These are phyloP conservation scores for Astyanax mexicanus DNA, from an alignment of 2,797 vertebrate species.

Conservation along the genomic window DNA sequence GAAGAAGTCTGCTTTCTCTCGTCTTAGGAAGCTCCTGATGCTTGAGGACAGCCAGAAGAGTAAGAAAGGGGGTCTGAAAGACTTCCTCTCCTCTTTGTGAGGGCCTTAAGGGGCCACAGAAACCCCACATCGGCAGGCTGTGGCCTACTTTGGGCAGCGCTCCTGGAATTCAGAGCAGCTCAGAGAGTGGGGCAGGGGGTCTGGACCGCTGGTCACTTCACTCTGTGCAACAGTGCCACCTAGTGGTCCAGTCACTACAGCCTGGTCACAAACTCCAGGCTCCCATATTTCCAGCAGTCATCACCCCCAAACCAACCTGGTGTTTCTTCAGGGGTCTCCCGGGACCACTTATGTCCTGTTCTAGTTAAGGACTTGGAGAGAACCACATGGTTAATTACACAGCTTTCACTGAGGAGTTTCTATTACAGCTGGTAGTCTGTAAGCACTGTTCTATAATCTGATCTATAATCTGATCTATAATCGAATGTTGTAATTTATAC, in stretches of 20 bases:
- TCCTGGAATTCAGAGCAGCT: slow-evolving; percentile 51
- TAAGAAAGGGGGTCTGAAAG: slow-evolving; percentile 85
- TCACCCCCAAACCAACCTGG: background rate
- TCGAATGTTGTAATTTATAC: background rate
- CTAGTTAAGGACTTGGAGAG: background rate
- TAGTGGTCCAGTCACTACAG: slow-evolving; percentile 38
- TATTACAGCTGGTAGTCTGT: background rate
- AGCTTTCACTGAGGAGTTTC: slow-evolving; percentile 26
- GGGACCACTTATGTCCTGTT: background rate
- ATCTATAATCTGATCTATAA: background rate
- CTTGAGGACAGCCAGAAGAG: slow-evolving; percentile 79
- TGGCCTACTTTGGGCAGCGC: slow-evolving; percentile 53
- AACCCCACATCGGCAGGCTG: background rate
- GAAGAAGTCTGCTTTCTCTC: slow-evolving; percentile 85
- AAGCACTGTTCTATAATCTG: background rate
- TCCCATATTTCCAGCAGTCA: background rate
- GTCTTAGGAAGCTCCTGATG: slow-evolving; percentile 88
- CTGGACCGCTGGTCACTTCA: slow-evolving; percentile 29
- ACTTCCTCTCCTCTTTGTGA: slow-evolving; percentile 91
- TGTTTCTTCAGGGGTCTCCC: background rate
- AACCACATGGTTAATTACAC: slow-evolving; percentile 11
- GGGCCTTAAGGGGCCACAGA: slow-evolving; percentile 10
- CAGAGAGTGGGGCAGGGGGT: slow-evolving; percentile 29
- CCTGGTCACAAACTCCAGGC: background rate
- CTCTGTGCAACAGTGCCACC: slow-evolving; percentile 53